phyloP scores from a whole-genome alignment of 2,888 invertebrate species.

The Thyatira batis region DNA sequence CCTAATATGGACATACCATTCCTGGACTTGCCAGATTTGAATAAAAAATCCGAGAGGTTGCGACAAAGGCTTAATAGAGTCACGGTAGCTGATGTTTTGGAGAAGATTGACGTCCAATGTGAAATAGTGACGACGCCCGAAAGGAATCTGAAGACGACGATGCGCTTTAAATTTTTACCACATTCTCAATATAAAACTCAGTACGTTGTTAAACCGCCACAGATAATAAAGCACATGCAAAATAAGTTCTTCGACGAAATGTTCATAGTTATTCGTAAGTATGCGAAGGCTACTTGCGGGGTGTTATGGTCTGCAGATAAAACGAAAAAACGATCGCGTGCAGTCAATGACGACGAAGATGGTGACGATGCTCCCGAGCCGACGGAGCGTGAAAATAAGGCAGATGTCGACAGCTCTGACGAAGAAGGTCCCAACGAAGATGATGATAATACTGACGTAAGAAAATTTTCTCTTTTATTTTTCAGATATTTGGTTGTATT shows the following conservation, averaged over 20 bases:
- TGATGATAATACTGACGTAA: slow-evolving; percentile 75
- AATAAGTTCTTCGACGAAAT: slow-evolving; percentile 86
- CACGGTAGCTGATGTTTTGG: slow-evolving; percentile 89
- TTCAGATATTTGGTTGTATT: slow-evolving; percentile 1
- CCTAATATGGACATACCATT: slow-evolving; percentile 98
- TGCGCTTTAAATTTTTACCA: slow-evolving; percentile 89
- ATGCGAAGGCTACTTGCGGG: slow-evolving; percentile 78
- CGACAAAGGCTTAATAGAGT: slow-evolving; percentile 89
- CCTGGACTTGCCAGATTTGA: slow-evolving; percentile 66
- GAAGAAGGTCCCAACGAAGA: slow-evolving; percentile 85
- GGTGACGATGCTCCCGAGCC: slow-evolving; percentile 49
- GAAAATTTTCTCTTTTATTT: slow-evolving; percentile 22
- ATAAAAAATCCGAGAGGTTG: slow-evolving; percentile 85
- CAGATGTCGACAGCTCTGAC: slow-evolving; percentile 83
- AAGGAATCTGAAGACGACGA: slow-evolving; percentile 84
- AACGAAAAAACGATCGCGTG: slow-evolving; percentile 51
- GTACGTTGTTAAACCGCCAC: slow-evolving; percentile 86
- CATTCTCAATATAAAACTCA: slow-evolving; percentile 87
- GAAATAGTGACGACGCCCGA: slow-evolving; percentile 80
- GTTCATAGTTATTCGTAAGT: slow-evolving; percentile 83
- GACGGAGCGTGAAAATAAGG: slow-evolving; percentile 41
- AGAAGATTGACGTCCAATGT: slow-evolving; percentile 85
- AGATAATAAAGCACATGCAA: slow-evolving; percentile 89
- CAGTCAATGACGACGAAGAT: slow-evolving; percentile 65
- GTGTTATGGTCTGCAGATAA: slow-evolving; percentile 77